phyloP scores from a whole-genome alignment of 1,140 invertebrate species.

The Drosophila lacteicornis region DNA sequence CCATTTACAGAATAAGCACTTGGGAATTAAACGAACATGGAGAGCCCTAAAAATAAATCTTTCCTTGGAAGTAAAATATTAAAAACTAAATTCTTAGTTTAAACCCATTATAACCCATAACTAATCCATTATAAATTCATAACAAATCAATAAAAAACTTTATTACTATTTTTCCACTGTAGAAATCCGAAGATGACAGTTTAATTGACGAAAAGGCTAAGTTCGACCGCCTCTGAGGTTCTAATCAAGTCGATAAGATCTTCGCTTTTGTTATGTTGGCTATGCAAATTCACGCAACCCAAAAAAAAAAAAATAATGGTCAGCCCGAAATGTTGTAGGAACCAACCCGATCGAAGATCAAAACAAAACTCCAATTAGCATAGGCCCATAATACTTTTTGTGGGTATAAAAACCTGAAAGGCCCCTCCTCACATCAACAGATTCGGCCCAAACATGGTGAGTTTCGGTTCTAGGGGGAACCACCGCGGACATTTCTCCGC shows the following conservation, averaged over 20 bases:
- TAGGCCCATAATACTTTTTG: slow-evolving; percentile 54
- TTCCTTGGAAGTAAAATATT: too few species aligned
- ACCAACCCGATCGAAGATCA: slow-evolving; percentile 28
- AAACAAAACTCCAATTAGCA: slow-evolving; percentile 74
- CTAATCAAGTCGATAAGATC: slow-evolving; percentile 48
- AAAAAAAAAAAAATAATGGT: slow-evolving; percentile 23
- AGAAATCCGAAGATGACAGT: slow-evolving; percentile 5
- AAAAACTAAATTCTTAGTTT: too few species aligned
- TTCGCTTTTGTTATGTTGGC: slow-evolving; percentile 38
- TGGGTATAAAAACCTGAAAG: slow-evolving; percentile 75
- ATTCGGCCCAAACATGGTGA: slow-evolving; percentile 71
- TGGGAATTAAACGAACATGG: too few species aligned
- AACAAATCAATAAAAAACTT: neutral
- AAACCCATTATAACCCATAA: too few species aligned
- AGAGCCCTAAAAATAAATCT: too few species aligned
- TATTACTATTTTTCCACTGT: neutral
- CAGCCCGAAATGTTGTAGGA: slow-evolving; percentile 20
- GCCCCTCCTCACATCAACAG: slow-evolving; percentile 55
- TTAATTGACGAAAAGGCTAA: slow-evolving; percentile 40
- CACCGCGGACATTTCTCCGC: slow-evolving; percentile 13
- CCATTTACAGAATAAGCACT: too few species aligned
- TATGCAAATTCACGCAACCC: slow-evolving; percentile 29
- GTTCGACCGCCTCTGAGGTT: slow-evolving; percentile 16
- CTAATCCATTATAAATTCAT: neutral
- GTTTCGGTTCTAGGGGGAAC: slow-evolving; percentile 59